Percentiles rank a stretch among this genome's conserved stretches.
Conservation (phyloP, 64 coral and sea anemone genomes). For the Montipora cactus region DNA sequence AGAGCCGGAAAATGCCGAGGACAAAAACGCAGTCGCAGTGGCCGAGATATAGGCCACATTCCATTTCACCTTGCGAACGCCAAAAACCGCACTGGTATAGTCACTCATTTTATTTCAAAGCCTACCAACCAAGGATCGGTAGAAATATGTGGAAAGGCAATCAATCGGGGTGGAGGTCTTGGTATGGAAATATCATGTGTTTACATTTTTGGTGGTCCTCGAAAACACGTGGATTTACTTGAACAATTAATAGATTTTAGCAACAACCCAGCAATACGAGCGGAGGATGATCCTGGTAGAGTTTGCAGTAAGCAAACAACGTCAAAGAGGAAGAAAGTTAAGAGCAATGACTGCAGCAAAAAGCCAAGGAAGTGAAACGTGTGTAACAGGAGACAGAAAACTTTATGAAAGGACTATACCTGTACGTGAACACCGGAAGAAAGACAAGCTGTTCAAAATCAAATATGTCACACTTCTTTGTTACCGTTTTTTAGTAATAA, state of each 20-base stretch:
- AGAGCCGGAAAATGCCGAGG: conserved; percentile 1
- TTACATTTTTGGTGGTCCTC: no score
- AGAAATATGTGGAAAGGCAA: no score
- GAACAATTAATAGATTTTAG: background rate
- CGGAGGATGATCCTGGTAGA: conserved; percentile 44
- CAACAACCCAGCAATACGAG: conserved; percentile 46
- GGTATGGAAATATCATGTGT: no score
- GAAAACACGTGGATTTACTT: no score
- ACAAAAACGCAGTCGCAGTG: background rate
- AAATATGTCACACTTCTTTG: no score
- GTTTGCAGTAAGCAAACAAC: conserved; percentile 21
- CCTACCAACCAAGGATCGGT: background rate
- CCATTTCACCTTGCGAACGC: background rate
- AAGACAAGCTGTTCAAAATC: no score
- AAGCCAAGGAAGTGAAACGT: conserved; percentile 38
- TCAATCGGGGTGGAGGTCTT: no score
- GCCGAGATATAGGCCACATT: background rate
- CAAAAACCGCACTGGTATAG: background rate
- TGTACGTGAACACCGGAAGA: background rate
- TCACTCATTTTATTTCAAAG: conserved; percentile 4
- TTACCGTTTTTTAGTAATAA: background rate
- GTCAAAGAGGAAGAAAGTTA: conserved; percentile 31
- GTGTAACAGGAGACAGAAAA: conserved; percentile 28
- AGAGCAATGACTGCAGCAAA: conserved; percentile 32
- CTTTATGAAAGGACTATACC: conserved; percentile 11